A percentile compares a stretch with the other conserved stretches of the same genome.
Conservation (phyloP, 2,888 invertebrate species). For the Leptopilina myrica region DNA sequence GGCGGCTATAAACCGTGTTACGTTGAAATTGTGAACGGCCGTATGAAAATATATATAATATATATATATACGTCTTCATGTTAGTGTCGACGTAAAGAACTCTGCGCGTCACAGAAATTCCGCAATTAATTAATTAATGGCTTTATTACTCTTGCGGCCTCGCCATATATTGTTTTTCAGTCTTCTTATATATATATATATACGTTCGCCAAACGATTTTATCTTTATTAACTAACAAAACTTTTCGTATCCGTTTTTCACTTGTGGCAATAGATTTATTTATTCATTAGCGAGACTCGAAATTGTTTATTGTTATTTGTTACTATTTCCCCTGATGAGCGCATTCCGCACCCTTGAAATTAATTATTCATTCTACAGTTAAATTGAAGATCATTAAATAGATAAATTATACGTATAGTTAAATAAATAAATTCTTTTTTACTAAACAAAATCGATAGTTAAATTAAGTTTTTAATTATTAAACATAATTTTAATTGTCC, state of each 20-base stretch:
- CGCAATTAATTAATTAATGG: constrained; percentile 42
- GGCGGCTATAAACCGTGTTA: constrained; percentile 40
- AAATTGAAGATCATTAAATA: too few relatives aligned
- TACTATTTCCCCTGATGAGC: too few relatives aligned
- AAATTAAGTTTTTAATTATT: too few relatives aligned
- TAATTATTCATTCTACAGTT: too few relatives aligned
- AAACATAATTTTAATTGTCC: too few relatives aligned
- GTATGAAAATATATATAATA: constrained; percentile 27
- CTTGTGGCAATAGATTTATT: too few relatives aligned
- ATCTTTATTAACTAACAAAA: constrained; percentile 25
- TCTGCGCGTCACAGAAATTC: constrained; percentile 30
- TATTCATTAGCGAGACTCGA: too few relatives aligned
- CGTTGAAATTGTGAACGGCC: constrained; percentile 26
- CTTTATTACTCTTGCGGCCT: constrained; percentile 19
- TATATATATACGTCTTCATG: constrained; percentile 3
- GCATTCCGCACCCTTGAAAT: too few relatives aligned
- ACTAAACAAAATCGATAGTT: too few relatives aligned
- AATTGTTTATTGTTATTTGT: too few relatives aligned
- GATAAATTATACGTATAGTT: too few relatives aligned
- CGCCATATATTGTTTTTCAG: constrained; percentile 36
- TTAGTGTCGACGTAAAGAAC: constrained; percentile 32
- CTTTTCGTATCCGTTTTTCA: neutral
- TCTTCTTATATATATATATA: neutral
- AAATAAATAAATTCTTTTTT: too few relatives aligned
- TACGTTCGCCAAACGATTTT: neutral